phyloP scores from a whole-genome alignment of 2,113 vertebrate species.

The Anoura caudifer region DNA sequence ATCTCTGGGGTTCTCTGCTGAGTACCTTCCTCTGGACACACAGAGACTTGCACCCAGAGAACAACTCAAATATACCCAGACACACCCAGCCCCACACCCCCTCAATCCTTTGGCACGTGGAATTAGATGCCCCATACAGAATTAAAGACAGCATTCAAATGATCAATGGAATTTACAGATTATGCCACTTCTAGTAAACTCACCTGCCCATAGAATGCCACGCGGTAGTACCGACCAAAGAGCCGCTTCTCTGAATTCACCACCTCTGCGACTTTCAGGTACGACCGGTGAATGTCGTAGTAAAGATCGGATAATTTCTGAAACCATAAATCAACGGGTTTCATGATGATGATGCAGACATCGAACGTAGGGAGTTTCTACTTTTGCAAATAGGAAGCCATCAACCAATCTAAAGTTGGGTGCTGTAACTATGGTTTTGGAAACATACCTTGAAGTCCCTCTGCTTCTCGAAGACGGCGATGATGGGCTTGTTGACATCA shows the following conservation, averaged over 20 bases:
- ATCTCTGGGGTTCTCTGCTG: background rate
- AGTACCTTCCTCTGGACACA: background rate
- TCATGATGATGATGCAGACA: background rate
- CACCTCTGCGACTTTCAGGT: constrained; percentile 97
- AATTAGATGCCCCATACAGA: background rate
- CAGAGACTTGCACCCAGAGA: background rate
- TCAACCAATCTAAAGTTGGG: background rate
- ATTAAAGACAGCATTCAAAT: background rate
- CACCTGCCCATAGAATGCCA: constrained; percentile 98
- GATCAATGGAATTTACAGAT: background rate
- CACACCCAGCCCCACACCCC: no score
- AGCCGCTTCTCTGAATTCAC: constrained; percentile 96
- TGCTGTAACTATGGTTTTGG: background rate
- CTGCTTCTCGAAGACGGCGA: constrained; percentile 96
- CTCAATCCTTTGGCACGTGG: fast-evolving
- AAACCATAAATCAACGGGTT: background rate
- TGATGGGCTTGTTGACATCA: constrained; percentile 97
- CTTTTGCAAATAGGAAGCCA: background rate
- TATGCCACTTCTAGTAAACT: background rate
- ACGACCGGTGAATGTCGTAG: constrained; percentile 97
- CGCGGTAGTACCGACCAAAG: constrained; percentile 96
- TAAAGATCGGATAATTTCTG: constrained; percentile 96
- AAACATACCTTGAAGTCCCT: constrained; percentile 94
- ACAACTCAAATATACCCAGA: background rate
- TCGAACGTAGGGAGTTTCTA: background rate